Evolutionary conservation across 2,888 invertebrate species (phyloP).

Genomic region (Ophion slaviceki): DNA sequence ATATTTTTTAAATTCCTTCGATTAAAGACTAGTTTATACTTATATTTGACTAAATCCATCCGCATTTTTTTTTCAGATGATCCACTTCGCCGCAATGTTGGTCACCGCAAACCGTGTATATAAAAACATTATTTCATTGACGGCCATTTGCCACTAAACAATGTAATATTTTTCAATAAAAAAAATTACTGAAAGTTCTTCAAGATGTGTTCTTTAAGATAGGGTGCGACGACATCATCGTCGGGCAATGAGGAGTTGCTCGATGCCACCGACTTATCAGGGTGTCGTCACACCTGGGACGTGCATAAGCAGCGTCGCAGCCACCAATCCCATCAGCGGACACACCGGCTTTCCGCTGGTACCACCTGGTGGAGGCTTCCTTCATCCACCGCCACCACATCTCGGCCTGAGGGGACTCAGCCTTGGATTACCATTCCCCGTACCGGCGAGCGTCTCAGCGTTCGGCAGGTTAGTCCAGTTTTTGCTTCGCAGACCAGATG

Average conservation of each 20-base stretch:
- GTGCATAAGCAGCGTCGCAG: constrained; percentile 64
- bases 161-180: no score
- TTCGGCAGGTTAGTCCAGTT: constrained; percentile 79
- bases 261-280: constrained; percentile 79
- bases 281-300: constrained; percentile 64
- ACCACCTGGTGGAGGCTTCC: constrained; percentile 77
- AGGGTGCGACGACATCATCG: constrained; percentile 78
- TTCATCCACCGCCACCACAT: constrained; percentile 82
- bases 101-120: no score
- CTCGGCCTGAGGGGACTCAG: constrained; percentile 81
- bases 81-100: no score
- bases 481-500: no score
- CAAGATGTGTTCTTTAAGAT: no score
- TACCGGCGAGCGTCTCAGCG: constrained; percentile 81
- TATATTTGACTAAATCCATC: no score
- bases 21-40: no score
- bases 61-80: no score
- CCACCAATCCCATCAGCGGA: constrained; percentile 67
- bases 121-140: no score
- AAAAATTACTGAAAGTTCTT: no score
- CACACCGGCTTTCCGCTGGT: constrained; percentile 74
- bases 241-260: constrained; percentile 79
- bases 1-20: no score
- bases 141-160: no score
- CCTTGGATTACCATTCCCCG: constrained; percentile 81